Base-by-base conservation (phyloP, 1,140 invertebrate genomes). In the Battus philenor region DNA sequence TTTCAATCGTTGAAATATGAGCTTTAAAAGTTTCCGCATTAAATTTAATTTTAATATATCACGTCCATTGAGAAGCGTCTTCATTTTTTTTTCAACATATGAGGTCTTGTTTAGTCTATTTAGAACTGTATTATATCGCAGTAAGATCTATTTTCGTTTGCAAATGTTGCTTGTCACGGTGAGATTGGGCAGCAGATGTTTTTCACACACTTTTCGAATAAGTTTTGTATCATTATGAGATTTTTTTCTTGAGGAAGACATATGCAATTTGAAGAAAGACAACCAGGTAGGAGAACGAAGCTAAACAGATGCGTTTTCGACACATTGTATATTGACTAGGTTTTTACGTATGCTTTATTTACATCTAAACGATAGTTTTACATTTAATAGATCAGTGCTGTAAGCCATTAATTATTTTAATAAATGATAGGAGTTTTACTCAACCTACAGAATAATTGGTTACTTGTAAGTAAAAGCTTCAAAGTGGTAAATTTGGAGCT, bases 211-310 rank as follows among this genome's bases (percentile, higher is more conserved):
- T 75, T 61, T 67, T 61, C 45, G 57, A 71, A 64, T 55, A 64
- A 75, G 51, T 66, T 70, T 75, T 69, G 77, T 77, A 77, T 70
- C 76, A 71, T 75, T 71, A 77, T 68, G 56, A 65, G 68, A 60
- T 56, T 68, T 75, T 79, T 80, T 76, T 81, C 59, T 65, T 58
- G 47, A 72, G 70, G 57, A 64, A 68, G 59, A 60, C 73, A 77
- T 73, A 67, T 75, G 67, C 62, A 51, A 44, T 53, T 58, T 52
- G 49, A 50, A 58, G 59, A 59, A 54, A 56, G 50, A 54, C 57
- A 55, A 51, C 58, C 71, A 77, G 74, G 74, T 75, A 78, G 58
- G 48, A 16, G 38, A 26, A 11, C 18, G 52, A 55, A 54, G 44
- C 31, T 36, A 24, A 29, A 50, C 71, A 78, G 62, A 76, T 73